Conservation (phyloP, 1,140 invertebrate genomes). For the Laupala kohalensis region DNA sequence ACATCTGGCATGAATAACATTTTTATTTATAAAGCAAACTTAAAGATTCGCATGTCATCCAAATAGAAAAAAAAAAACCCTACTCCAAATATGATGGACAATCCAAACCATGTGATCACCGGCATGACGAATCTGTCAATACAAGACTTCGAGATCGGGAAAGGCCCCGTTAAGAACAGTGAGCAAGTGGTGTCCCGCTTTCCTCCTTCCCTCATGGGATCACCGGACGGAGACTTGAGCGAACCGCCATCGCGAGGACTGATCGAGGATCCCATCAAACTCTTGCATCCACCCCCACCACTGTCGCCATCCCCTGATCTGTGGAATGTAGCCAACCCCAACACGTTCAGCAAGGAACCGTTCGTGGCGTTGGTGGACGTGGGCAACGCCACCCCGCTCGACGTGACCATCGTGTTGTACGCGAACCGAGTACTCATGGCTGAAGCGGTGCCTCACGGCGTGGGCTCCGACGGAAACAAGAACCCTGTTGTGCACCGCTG, state of each 20-base stretch:
- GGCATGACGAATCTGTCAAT: not conserved
- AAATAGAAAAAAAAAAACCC: too few species aligned
- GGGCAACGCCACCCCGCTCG: not conserved
- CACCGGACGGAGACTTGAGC: too few species aligned
- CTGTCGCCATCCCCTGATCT: not conserved
- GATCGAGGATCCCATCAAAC: too few species aligned
- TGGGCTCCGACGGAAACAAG: not conserved
- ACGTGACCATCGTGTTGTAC: not conserved
- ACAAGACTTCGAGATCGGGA: too few species aligned
- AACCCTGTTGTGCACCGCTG: not conserved
- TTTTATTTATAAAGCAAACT: too few species aligned
- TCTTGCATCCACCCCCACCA: not conserved
- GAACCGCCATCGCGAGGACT: too few species aligned
- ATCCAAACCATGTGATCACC: not conserved
- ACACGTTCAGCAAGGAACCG: not conserved
- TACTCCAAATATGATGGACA: not conserved
- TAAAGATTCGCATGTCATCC: too few species aligned
- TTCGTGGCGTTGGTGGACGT: not conserved
- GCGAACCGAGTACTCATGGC: not conserved
- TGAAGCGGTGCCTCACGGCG: not conserved
- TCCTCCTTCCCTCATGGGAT: too few species aligned
- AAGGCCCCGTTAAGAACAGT: too few species aligned
- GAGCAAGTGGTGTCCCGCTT: too few species aligned
- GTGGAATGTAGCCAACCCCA: not conserved
- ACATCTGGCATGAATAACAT: too few species aligned